Percentiles rank a stretch among this genome's conserved stretches.
phyloP scores from a whole-genome alignment of 2,113 vertebrate genomes.

The Phalacrocorax brasilianus region DNA sequence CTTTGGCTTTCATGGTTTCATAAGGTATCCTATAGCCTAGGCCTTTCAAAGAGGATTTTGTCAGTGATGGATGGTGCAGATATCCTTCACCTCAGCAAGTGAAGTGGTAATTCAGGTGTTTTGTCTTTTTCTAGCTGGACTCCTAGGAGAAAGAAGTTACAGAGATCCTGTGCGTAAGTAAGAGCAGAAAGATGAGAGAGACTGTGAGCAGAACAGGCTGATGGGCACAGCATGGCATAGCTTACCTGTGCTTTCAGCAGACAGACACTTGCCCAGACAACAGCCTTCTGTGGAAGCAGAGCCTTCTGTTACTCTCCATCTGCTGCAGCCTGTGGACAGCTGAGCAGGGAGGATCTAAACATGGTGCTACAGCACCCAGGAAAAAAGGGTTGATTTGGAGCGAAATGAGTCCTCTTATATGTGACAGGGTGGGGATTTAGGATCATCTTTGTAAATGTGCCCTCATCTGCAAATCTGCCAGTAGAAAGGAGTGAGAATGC shows the following conservation, averaged over 20 bases:
- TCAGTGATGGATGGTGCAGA: neutral
- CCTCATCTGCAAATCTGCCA: constrained; percentile 25
- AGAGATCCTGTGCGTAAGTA: constrained; percentile 74
- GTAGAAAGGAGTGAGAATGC: neutral
- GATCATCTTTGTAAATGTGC: constrained; percentile 10
- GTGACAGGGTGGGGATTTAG: constrained; percentile 47
- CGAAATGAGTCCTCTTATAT: constrained; percentile 13
- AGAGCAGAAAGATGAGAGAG: neutral
- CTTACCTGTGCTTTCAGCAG: constrained; percentile 54
- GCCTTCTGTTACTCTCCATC: constrained; percentile 60
- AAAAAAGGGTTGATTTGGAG: constrained; percentile 13
- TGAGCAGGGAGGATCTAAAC: constrained; percentile 22
- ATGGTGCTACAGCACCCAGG: constrained; percentile 22
- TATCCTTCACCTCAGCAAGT: neutral
- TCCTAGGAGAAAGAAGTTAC: constrained; percentile 72
- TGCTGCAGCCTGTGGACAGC: constrained; percentile 47
- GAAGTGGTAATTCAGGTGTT: neutral
- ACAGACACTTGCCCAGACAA: constrained; percentile 34
- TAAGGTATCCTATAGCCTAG: neutral
- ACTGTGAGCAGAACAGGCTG: neutral
- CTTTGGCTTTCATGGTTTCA: neutral
- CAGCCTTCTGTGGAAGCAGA: constrained; percentile 37
- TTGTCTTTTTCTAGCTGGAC: constrained; percentile 59
- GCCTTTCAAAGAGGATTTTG: neutral
- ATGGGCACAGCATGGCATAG: neutral